Evolutionary conservation across 1,140 invertebrate species (phyloP).

Genomic region (Drosophila suzukii): DNA sequence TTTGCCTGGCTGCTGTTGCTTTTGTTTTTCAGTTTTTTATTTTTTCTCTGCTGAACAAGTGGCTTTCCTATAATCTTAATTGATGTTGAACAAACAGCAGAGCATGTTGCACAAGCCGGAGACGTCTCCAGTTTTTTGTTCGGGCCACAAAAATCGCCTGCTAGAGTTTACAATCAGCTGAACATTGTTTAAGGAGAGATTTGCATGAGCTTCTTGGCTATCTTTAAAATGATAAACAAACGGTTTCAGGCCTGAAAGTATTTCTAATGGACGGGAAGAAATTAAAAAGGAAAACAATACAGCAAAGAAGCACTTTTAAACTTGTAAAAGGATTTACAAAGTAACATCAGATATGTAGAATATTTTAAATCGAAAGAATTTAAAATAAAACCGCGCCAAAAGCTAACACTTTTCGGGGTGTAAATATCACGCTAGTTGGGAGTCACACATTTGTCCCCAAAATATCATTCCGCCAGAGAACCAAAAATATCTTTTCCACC

Average conservation of each 20-base stretch:
- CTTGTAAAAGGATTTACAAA: not conserved
- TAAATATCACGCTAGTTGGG: slow-evolving; percentile 34
- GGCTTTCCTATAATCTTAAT: slow-evolving; percentile 58
- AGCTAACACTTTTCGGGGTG: slow-evolving; percentile 30
- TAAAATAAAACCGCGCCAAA: not conserved
- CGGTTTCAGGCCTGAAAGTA: slow-evolving; percentile 7
- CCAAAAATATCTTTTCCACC: slow-evolving; percentile 42
- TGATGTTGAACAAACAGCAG: slow-evolving; percentile 58
- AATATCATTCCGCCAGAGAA: slow-evolving; percentile 40
- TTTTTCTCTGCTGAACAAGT: slow-evolving; percentile 25
- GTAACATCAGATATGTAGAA: not conserved
- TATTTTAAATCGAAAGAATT: not conserved
- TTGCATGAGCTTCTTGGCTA: slow-evolving; percentile 19
- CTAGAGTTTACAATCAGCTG: slow-evolving; percentile 17
- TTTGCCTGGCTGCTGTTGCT: slow-evolving; percentile 15
- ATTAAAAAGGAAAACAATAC: not conserved
- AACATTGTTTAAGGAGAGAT: slow-evolving; percentile 41
- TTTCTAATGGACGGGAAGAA: slow-evolving; percentile 13
- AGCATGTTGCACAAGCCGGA: slow-evolving; percentile 29
- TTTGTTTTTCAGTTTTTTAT: not conserved
- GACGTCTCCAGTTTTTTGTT: slow-evolving; percentile 46
- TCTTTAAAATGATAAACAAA: slow-evolving; percentile 32
- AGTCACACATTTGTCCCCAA: slow-evolving; percentile 43
- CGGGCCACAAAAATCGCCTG: slow-evolving; percentile 5
- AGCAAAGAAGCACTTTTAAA: not conserved